Base-by-base conservation (phyloP, 2,888 invertebrate genomes). In the Odiellus spinosus region DNA sequence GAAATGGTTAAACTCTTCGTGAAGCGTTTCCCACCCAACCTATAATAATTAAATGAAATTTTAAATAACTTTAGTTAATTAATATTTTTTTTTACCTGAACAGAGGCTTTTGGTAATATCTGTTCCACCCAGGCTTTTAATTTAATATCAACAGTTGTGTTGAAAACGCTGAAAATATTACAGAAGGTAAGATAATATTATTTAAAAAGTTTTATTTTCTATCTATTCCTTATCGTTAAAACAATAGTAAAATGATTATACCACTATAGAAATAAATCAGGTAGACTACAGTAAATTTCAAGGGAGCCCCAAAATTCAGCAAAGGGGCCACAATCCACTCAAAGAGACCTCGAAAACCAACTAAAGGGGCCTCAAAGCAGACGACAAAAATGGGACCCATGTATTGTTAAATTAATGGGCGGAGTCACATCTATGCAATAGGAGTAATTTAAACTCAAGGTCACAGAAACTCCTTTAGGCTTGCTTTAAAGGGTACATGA, bases 101-200 rank as follows among this genome's bases (percentile, higher is more conserved):
- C 82, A 45, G 85, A 82, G 63, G 80, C 80, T 1, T 75, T 72
- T 0, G 96, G 93, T 46, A 99, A 70, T 43, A 80, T 82, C 51
- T 81, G 75, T 61, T 96, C 93, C 0, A 93, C 87, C 95, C 96
- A 98, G 59, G 93, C 85, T 52, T 87, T 80, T 12, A 99, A 72
- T 64, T 88, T 87, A 53, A 98, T 98, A 65, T 98, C 98, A 18
- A 75, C 71, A 8, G 70, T 64, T 1, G 76, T 76, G 56, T 76
- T 72, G 58, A 72, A 72, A 3, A 66, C 63, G 15, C 69, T 68
- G n/a, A 3, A 48, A 47, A 46, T 47, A 46, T 40, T 12, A n/a
- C n/a, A 44, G 15, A 43, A 41, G 39, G 12, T 36, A 36, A 17
- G 12, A 11, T 6, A 36, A 12, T 12, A 36, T 10, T 36, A 36